Base-by-base conservation (phyloP, 92 coral and sea anemone genomes). In the Porites rus region DNA sequence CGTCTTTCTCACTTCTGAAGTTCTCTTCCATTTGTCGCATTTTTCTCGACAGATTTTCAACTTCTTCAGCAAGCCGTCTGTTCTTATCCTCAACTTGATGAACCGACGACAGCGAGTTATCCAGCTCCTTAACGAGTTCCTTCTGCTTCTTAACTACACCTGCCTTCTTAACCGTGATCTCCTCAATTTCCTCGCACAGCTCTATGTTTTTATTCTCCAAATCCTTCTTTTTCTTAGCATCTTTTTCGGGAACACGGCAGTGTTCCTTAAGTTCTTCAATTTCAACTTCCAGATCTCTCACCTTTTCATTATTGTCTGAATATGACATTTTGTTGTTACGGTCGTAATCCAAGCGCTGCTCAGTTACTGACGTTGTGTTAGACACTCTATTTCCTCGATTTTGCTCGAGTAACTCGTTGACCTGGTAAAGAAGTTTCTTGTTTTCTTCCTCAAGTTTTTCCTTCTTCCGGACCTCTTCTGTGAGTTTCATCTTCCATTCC, bases 1-100 rank as follows among this genome's bases (percentile, higher is more conserved):
- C 94, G 20, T 92, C 92, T 69, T 91, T 93, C 75, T 94, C 98
- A 21, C 91, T 94, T 43, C 91, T 83, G 69, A 93, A 94, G 46
- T 76, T 86, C 20, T 94, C 91, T 60, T 96, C 98, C 95, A 96
- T 93, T 56, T 92, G 92, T 25, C 96, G 90, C 50, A 94, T 90
- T 74, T 80, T 88, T 43, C 93, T 84, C 69, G 96, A 90, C 77
- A 91, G 74, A 66, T 74, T 90, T 56, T 88, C 94, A 70, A 92
- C 91, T 72, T 94, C 95, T 10, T 82, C 82, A 18, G 83, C 80
- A 19, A 94, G 87, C 63, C 88, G 63, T 59, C 92, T 93, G 70
- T 94, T 94, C 46, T 86, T 92, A 14, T 90, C 95, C 25, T 88
- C 91, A 14, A 88, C 71, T 70, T 81, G 92, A 58, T 83, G 90